A percentile compares a stretch with the other conserved stretches of the same genome.
Conservation (phyloP, 2,113 vertebrate genomes). For the Seriola rivoliana region DNA sequence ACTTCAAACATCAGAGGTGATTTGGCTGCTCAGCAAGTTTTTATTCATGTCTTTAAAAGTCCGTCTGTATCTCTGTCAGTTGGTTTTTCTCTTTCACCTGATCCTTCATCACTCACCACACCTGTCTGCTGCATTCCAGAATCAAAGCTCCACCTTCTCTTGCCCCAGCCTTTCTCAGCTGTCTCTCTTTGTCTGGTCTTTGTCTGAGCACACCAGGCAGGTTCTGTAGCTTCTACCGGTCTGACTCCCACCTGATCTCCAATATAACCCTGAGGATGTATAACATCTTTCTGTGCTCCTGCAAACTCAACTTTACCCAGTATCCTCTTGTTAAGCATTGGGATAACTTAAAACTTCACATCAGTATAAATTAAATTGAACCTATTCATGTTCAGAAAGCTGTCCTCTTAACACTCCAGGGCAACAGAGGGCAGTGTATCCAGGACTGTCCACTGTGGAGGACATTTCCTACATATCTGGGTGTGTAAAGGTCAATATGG, state of each 20-base stretch:
- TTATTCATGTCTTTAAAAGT: not conserved
- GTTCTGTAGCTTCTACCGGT: not conserved
- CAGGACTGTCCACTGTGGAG: not conserved
- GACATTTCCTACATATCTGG: not conserved
- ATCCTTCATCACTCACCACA: not conserved
- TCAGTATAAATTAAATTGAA: too few relatives aligned
- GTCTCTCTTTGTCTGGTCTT: not conserved
- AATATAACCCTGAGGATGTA: not conserved
- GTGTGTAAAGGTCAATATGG: too few relatives aligned
- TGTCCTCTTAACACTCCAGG: too few relatives aligned
- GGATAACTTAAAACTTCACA: too few relatives aligned
- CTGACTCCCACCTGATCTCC: not conserved
- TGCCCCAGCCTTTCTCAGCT: not conserved
- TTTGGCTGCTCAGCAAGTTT: not conserved
- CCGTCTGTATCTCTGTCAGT: not conserved
- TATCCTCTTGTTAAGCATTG: too few relatives aligned
- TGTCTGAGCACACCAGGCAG: not conserved
- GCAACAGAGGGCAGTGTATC: too few relatives aligned
- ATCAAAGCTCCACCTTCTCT: conserved; percentile 15
- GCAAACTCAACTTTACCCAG: too few relatives aligned
- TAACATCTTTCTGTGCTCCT: not conserved
- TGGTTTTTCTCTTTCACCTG: not conserved
- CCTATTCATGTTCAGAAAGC: too few relatives aligned
- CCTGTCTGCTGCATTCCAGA: conserved; percentile 43
- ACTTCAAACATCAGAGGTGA: not conserved